These are phyloP conservation scores for Conus betulinus DNA, from an alignment of 1,140 invertebrate species.

Conservation along the genomic window DNA sequence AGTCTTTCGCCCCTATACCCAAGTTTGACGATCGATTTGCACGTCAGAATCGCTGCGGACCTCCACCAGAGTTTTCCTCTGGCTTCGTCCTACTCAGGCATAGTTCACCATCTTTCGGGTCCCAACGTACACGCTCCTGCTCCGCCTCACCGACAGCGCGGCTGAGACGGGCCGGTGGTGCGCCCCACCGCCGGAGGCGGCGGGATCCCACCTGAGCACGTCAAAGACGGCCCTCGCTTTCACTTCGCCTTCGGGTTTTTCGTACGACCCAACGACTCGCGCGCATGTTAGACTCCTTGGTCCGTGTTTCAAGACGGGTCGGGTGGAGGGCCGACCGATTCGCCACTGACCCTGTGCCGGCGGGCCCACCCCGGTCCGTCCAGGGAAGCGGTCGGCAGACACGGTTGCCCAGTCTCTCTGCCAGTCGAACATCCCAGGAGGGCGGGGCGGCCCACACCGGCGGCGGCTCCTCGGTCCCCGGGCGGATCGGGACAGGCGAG, in stretches of 20 bases:
- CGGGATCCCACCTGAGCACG: conserved; percentile 72
- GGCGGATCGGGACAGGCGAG: not conserved
- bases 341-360: conserved; percentile 48
- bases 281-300: conserved; percentile 89
- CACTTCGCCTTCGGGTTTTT: too few species aligned
- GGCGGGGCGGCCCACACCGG: conserved; percentile 1
- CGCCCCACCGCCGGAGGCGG: conserved; percentile 80
- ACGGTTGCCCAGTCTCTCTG: too few species aligned
- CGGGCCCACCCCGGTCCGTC: conserved; percentile 38
- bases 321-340: conserved; percentile 74
- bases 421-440: not conserved
- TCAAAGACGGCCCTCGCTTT: conserved; percentile 77
- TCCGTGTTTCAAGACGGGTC: conserved; percentile 94
- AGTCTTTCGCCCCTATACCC: too few species aligned
- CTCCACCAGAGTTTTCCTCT: conserved; percentile 56
- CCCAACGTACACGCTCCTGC: conserved; percentile 84
- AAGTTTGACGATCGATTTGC: too few species aligned
- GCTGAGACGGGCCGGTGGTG: conserved; percentile 75
- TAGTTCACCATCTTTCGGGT: conserved; percentile 95
- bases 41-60: too few species aligned
- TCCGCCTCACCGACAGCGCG: conserved; percentile 63
- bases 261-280: conserved; percentile 79
- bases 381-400: conserved; percentile 38
- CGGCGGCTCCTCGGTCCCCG: conserved; percentile 40
- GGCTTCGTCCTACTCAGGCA: conserved; percentile 90